Conservation (phyloP, 1,140 invertebrate genomes). For the Vanessa atalanta region DNA sequence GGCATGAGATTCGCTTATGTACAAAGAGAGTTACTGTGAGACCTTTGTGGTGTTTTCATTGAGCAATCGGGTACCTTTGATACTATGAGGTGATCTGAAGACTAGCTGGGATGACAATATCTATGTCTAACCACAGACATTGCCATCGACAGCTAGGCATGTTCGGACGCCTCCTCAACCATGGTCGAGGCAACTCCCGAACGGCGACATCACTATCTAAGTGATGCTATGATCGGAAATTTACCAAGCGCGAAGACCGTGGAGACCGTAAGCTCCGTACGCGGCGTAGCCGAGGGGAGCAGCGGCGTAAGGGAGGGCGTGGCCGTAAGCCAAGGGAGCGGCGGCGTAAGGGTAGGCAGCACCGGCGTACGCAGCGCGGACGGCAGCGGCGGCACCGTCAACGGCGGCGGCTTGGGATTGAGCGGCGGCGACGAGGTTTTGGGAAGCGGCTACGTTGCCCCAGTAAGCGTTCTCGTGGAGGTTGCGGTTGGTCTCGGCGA, state of each 20-base stretch:
- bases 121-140: constrained; percentile 2
- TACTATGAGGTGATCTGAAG: constrained; percentile 41
- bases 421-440: constrained; percentile 79
- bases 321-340: constrained; percentile 16
- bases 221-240: constrained; percentile 4
- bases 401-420: constrained; percentile 82
- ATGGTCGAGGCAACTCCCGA: constrained; percentile 17
- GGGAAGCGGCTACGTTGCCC: constrained; percentile 76
- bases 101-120: constrained; percentile 43
- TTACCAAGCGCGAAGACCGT: constrained; percentile 68
- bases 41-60: constrained; percentile 59
- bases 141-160: constrained; percentile 28
- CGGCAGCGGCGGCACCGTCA: constrained; percentile 71
- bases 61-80: constrained; percentile 58
- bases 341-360: constrained; percentile 36
- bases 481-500: constrained; percentile 64
- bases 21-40: constrained; percentile 78
- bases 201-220: constrained; percentile 14
- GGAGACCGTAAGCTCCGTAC: not conserved
- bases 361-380: constrained; percentile 59
- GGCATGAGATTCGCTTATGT: constrained; percentile 71
- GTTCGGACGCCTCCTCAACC: constrained; percentile 21
- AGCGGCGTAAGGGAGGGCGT: constrained; percentile 36
- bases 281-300: constrained; percentile 37
- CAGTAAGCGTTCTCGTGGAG: constrained; percentile 74